Percentiles rank a stretch among this genome's conserved stretches.
These are phyloP conservation scores for Desmophyllum pertusum DNA, from an alignment of 92 coral and sea anemone genomes.

Conservation along the genomic window DNA sequence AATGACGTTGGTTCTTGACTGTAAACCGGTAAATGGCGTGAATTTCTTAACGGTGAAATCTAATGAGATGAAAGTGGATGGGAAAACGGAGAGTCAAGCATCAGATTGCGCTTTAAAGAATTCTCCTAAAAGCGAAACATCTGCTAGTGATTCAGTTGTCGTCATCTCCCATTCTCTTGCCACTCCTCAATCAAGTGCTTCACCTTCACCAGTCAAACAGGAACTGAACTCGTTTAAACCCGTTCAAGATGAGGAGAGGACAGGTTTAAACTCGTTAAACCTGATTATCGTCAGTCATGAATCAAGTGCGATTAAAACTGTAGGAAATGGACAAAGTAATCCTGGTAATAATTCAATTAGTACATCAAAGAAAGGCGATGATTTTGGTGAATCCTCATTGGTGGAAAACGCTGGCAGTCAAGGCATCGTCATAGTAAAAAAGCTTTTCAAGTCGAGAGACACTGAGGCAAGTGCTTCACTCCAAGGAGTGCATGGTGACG, in stretches of 20 bases:
- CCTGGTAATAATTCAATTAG: neutral
- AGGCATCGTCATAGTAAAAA: neutral
- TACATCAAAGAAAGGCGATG: neutral
- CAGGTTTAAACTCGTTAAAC: constrained; percentile 1
- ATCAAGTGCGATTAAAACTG: neutral
- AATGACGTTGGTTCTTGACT: constrained; percentile 20
- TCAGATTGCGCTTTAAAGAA: neutral
- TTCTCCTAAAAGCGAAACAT: constrained; percentile 1
- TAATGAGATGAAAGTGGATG: constrained; percentile 1
- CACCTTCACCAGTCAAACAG: constrained; percentile 16
- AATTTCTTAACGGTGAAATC: neutral
- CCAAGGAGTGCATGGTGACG: neutral
- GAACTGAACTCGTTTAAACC: neutral
- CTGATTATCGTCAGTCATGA: neutral
- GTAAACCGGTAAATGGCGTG: neutral
- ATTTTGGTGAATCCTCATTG: no score
- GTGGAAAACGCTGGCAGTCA: neutral
- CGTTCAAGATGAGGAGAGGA: neutral
- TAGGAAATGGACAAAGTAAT: neutral
- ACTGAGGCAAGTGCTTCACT: neutral
- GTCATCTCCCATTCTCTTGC: constrained; percentile 32
- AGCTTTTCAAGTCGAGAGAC: neutral
- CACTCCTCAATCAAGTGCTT: constrained; percentile 26
- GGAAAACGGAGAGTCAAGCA: neutral
- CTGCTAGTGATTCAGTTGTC: constrained; percentile 6